Evolutionary conservation across 2,888 invertebrate species (phyloP).

Genomic region (Caenorhabditis japonica): DNA sequence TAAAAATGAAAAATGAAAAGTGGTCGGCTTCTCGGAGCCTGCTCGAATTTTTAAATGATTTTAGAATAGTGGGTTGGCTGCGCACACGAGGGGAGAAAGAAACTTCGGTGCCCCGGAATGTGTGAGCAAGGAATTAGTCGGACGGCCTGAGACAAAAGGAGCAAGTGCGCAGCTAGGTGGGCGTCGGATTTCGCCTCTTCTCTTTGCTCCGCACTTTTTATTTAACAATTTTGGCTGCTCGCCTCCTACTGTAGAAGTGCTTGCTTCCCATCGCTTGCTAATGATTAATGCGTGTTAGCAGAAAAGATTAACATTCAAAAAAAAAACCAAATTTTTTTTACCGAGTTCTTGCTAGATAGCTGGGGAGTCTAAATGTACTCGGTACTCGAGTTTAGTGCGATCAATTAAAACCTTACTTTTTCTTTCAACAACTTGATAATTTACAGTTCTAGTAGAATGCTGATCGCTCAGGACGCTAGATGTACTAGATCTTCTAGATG

Average conservation of each 20-base stretch:
- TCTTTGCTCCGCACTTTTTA: conserved; percentile 48
- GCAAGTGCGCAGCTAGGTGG: conserved; percentile 48
- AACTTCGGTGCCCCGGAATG: conserved; percentile 21
- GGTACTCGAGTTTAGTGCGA: no score
- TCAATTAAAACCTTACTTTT: conserved; percentile 38
- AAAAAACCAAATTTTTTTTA: conserved; percentile 22
- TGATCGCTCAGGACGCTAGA: conserved; percentile 31
- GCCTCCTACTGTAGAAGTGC: conserved; percentile 21
- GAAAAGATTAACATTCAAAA: conserved; percentile 36
- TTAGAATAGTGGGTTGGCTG: conserved; percentile 20
- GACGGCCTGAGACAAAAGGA: conserved; percentile 48
- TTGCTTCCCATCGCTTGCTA: conserved; percentile 12
- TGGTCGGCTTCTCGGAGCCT: conserved; percentile 16
- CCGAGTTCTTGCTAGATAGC: conserved; percentile 26
- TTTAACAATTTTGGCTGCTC: conserved; percentile 32
- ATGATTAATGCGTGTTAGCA: conserved; percentile 43
- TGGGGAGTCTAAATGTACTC: no score
- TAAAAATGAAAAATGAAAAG: conserved; percentile 10
- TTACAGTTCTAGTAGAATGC: conserved; percentile 26
- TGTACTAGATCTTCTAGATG: conserved; percentile 37
- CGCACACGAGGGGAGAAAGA: no score
- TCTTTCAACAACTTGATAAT: conserved; percentile 35
- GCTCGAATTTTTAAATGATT: conserved; percentile 43
- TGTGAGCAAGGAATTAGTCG: conserved; percentile 52
- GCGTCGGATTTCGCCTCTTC: conserved; percentile 39